Base-by-base conservation (phyloP, 2,113 vertebrate genomes). In the Cygnus buccinator region DNA sequence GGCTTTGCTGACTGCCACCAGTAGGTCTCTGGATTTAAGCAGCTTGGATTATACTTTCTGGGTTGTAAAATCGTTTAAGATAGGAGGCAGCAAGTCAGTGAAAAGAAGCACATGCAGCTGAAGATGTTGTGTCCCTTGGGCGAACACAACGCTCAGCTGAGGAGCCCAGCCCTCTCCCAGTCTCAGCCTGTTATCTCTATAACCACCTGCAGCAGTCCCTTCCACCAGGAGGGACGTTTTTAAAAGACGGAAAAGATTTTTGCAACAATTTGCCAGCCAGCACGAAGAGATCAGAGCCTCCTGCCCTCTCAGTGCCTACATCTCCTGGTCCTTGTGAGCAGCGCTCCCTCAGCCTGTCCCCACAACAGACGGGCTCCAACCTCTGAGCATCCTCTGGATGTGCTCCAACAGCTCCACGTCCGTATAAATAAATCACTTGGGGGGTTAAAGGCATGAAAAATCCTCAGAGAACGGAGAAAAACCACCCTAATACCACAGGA, bases 251-350 rank as follows among this genome's bases (percentile, higher is more conserved):
- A 1, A 4, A 0, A 17, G 0, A 1, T 5, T 18, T 59, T 57
- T 11, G 0, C 23, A 12, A 43, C 6, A 5, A 3, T 50, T 72
- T 33, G 8, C 35, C 4, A 17, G 16, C 3, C 6, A 37, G 13
- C 59, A 22, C 0, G 1, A 46, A 31, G 25, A 23, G 10, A 29
- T 1, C 10, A 0, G 0, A 80, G 20, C 39, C 13, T 17, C 19
- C 18, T 5, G 0, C 29, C 6, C 22, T 14, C n/a, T n/a, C 43
- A 5, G 3, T 2, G 3, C 65, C 16, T 10, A 1, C 15, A 3
- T 31, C 6, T 18, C 1, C 2, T 2, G 13, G 4, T 1, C 35
- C 43, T 12, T 2, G 0, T 22, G 1, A 13, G 2, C n/a, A 41
- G 23, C 33, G 28, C 54, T 18, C 54, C 28, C 28, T 55, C 52